These are phyloP conservation scores for Bungarus multicinctus DNA, from an alignment of 2,113 vertebrate genomes.

Conservation along the genomic window DNA sequence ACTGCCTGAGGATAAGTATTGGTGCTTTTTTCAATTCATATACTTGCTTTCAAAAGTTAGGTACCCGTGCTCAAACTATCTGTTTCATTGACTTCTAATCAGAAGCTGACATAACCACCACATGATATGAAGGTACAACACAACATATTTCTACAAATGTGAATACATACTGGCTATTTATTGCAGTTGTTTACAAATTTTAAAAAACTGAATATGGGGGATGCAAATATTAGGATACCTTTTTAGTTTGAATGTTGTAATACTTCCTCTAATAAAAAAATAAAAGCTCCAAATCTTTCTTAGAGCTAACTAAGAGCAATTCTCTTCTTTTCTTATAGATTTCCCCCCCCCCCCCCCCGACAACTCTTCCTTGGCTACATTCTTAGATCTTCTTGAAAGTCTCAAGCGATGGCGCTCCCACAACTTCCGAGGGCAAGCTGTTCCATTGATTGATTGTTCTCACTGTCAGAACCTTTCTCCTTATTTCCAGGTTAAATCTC, in stretches of 20 bases:
- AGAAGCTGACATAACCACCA: not conserved
- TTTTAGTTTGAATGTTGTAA: not conserved
- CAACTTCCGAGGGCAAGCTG: no score
- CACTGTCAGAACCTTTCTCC: no score
- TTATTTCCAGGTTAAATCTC: no score
- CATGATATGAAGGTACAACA: not conserved
- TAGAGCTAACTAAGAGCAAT: not conserved
- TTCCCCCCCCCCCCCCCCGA: fast-evolving
- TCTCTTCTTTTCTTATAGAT: not conserved
- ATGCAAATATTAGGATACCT: not conserved
- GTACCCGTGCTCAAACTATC: not conserved
- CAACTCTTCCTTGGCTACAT: not conserved
- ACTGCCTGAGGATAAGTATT: not conserved
- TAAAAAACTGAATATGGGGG: not conserved
- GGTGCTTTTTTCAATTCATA: not conserved
- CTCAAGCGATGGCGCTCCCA: no score
- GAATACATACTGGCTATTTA: not conserved
- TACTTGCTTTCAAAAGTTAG: not conserved
- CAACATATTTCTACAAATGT: not conserved
- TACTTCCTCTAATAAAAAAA: not conserved
- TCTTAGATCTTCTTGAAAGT: not conserved
- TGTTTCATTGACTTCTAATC: not conserved
- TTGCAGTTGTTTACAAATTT: not conserved
- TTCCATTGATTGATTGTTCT: no score
- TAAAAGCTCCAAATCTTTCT: not conserved